Evolutionary conservation across 1,140 invertebrate genomes (phyloP).

Genomic region (Galendromus occidentalis): DNA sequence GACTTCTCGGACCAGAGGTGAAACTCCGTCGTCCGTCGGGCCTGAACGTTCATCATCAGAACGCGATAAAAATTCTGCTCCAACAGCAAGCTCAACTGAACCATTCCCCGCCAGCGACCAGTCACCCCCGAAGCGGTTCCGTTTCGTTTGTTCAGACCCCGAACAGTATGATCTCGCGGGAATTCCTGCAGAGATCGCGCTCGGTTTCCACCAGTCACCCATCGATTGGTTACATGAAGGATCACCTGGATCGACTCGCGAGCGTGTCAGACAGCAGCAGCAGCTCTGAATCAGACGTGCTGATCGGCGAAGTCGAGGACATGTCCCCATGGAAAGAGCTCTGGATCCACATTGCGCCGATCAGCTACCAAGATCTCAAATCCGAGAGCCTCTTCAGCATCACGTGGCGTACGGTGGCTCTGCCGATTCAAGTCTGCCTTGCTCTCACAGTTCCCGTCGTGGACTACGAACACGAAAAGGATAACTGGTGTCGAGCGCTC

Average conservation of each 20-base stretch:
- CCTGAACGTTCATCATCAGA: not conserved
- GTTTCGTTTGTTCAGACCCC: not conserved
- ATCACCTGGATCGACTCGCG: not conserved
- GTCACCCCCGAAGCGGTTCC: not conserved
- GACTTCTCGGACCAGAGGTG: not conserved
- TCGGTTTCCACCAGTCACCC: not conserved
- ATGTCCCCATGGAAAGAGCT: not conserved
- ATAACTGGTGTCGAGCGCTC: conserved; percentile 1
- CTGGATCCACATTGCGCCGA: not conserved
- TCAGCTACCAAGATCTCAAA: not conserved
- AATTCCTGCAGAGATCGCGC: not conserved
- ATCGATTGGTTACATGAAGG: not conserved
- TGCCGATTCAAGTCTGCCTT: not conserved
- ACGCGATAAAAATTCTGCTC: not conserved
- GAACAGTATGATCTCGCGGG: not conserved
- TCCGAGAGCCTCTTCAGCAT: not conserved
- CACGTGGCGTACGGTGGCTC: not conserved
- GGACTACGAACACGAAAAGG: conserved; percentile 6
- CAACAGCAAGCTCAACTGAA: not conserved
- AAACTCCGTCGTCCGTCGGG: not conserved
- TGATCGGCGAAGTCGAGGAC: not conserved
- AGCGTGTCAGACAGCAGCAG: not conserved
- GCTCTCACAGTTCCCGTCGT: conserved; percentile 1
- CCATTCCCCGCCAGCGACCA: not conserved
- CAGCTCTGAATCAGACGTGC: not conserved